These are phyloP conservation scores for Morinoia aosen DNA, from an alignment of 2,888 invertebrate genomes.

Conservation along the genomic window DNA sequence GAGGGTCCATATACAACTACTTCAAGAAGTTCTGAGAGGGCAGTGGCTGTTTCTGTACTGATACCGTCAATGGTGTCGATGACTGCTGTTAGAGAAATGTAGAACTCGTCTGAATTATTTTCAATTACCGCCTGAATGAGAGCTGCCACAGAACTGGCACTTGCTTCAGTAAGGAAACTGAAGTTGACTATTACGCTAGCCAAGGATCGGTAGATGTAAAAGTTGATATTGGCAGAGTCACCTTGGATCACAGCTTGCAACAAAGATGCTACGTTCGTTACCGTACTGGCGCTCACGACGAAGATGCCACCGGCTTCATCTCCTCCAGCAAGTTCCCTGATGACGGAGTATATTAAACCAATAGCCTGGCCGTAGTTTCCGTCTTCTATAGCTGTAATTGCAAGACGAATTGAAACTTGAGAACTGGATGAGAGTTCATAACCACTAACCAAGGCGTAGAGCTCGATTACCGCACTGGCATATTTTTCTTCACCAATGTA, in stretches of 20 bases:
- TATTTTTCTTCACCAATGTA: not conserved
- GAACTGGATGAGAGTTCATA: not conserved
- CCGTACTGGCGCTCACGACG: not conserved
- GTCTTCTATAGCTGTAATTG: not conserved
- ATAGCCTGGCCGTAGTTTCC: not conserved
- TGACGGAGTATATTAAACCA: not conserved
- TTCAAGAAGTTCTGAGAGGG: not conserved
- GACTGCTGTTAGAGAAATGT: not conserved
- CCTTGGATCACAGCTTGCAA: not conserved
- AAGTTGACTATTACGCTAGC: not conserved
- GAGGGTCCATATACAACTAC: not conserved
- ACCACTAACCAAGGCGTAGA: not conserved
- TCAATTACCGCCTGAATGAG: constrained; percentile 14
- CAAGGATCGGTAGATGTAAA: not conserved
- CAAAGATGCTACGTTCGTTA: not conserved
- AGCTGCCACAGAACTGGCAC: not conserved
- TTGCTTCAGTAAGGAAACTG: not conserved
- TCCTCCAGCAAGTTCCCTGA: not conserved
- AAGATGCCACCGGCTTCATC: not conserved
- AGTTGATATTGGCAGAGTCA: not conserved
- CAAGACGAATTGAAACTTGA: not conserved
- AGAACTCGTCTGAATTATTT: not conserved
- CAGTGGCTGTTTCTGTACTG: not conserved
- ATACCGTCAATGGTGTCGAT: not conserved
- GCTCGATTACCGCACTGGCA: not conserved